Evolutionary conservation across 2,797 vertebrate genomes (phyloP).

Genomic region (Myoxocephalus aenaeus): DNA sequence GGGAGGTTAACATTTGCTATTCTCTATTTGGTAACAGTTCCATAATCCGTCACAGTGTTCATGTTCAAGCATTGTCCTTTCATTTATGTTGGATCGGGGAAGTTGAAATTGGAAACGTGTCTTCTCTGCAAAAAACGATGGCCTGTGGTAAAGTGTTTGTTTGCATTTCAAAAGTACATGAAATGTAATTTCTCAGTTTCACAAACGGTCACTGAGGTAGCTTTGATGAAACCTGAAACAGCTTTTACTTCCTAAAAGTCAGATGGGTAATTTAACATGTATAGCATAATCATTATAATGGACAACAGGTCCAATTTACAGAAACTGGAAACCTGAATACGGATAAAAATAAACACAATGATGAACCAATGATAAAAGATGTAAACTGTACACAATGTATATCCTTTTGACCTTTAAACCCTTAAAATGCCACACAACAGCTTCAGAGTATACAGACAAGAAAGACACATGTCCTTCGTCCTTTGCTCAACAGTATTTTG

Average conservation of each 20-base stretch:
- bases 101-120: constrained; percentile 1
- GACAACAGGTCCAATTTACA: background rate
- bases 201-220: background rate
- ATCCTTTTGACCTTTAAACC: background rate
- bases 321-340: background rate
- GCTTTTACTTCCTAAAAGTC: background rate
- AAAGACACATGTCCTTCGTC: background rate
- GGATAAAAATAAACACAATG: background rate
- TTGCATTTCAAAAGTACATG: background rate
- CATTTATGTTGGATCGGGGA: background rate
- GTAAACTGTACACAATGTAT: no score
- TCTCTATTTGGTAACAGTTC: background rate
- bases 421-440: background rate
- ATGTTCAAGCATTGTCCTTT: background rate
- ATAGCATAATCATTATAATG: background rate
- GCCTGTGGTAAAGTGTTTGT: constrained; percentile 2
- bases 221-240: background rate
- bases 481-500: background rate
- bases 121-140: background rate
- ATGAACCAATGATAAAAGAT: background rate
- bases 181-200: background rate
- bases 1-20: background rate
- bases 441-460: background rate
- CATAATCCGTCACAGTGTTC: background rate
- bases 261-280: background rate